phyloP scores from a whole-genome alignment of 2,888 invertebrate species.

The Oasisia sp. region DNA sequence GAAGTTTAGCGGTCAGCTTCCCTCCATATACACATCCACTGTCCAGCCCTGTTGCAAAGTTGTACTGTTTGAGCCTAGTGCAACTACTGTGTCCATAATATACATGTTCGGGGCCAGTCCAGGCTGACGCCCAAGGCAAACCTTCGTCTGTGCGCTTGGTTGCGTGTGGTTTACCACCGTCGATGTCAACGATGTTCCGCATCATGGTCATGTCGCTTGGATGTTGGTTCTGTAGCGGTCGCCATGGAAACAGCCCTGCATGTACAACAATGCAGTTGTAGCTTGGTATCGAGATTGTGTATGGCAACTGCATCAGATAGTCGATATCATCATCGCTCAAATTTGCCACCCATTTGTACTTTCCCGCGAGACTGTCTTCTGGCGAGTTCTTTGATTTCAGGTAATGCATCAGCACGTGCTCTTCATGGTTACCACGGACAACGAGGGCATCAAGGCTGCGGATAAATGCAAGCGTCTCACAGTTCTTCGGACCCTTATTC shows the following conservation, averaged over 20 bases:
- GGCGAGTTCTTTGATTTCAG: neutral
- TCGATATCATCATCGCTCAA: conserved; percentile 53
- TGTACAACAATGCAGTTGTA: conserved; percentile 48
- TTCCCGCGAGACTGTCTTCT: conserved; percentile 26
- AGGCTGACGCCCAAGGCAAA: conserved; percentile 57
- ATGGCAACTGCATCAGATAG: conserved; percentile 59
- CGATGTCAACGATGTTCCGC: conserved; percentile 56
- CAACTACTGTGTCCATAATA: conserved; percentile 66
- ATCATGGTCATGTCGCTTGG: conserved; percentile 57
- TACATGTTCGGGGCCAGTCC: conserved; percentile 64
- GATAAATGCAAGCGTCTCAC: conserved; percentile 53
- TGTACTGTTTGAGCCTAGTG: conserved; percentile 53
- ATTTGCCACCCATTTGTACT: conserved; percentile 56
- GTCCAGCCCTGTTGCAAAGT: conserved; percentile 64
- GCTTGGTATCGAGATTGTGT: conserved; percentile 60
- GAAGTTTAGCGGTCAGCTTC: conserved; percentile 51
- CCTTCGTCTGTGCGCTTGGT: conserved; percentile 48
- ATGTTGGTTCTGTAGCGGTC: conserved; percentile 49
- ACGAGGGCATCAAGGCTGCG: conserved; percentile 1
- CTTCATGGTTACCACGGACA: conserved; percentile 42
- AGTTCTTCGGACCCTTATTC: conserved; percentile 63
- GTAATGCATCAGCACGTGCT: conserved; percentile 33
- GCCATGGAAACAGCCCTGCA: conserved; percentile 55
- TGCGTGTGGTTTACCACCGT: conserved; percentile 43
- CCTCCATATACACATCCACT: conserved; percentile 65